A percentile compares a stretch with the other conserved stretches of the same genome.
These are phyloP conservation scores for Mormoops blainvillei DNA, from an alignment of 2,113 vertebrate genomes.

Conservation along the genomic window DNA sequence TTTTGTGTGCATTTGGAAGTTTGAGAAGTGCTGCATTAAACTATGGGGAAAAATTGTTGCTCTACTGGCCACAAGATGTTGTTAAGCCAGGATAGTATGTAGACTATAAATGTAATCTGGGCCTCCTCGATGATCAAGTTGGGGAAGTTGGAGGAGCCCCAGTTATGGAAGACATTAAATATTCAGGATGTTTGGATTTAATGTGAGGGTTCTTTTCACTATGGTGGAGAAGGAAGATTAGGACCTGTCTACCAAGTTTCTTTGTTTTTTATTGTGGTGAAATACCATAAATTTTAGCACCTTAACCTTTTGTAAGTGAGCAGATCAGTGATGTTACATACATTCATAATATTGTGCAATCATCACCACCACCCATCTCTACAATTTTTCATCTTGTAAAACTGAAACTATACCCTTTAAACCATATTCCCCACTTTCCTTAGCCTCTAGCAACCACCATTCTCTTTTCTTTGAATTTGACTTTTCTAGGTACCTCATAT, in stretches of 20 bases:
- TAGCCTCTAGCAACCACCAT: not conserved
- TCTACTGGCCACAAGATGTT: not conserved
- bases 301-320: not conserved
- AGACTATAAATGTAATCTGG: not conserved
- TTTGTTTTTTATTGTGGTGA: not conserved
- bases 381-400: not conserved
- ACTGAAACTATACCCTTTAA: not conserved
- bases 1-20: not conserved
- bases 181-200: not conserved
- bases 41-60: not conserved
- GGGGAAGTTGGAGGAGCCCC: not conserved
- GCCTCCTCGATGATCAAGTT: not conserved
- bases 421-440: not conserved
- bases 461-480: not conserved
- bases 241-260: not conserved
- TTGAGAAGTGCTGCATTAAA: not conserved
- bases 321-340: not conserved
- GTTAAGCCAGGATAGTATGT: not conserved
- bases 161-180: not conserved
- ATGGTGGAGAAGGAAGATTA: not conserved
- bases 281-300: not conserved
- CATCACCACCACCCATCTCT: not conserved
- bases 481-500: not conserved
- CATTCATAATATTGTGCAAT: not conserved
- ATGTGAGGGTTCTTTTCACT: not conserved